These are phyloP conservation scores for Lordiphosa collinella DNA, from an alignment of 1,140 invertebrate genomes.

Conservation along the genomic window DNA sequence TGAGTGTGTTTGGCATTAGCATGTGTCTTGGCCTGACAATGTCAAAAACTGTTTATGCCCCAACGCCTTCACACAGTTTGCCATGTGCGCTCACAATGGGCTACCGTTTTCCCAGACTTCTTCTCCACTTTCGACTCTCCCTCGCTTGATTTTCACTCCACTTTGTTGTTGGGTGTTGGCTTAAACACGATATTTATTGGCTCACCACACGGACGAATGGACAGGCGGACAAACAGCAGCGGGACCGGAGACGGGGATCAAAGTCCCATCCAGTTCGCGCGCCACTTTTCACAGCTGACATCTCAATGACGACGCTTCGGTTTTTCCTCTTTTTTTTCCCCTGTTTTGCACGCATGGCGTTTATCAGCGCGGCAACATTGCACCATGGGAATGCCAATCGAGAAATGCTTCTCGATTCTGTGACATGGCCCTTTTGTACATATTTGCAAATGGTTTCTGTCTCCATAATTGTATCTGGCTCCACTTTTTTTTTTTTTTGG, in stretches of 20 bases:
- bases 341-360: neutral
- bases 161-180: slow-evolving; percentile 65
- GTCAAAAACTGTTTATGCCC: slow-evolving; percentile 74
- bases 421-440: slow-evolving; percentile 14
- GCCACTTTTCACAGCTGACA: slow-evolving; percentile 72
- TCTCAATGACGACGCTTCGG: slow-evolving; percentile 47
- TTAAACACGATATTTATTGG: slow-evolving; percentile 76
- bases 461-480: slow-evolving; percentile 66
- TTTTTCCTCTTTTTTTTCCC: slow-evolving; percentile 17
- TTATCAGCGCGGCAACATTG: slow-evolving; percentile 16
- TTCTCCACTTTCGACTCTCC: slow-evolving; percentile 1
- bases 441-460: slow-evolving; percentile 62
- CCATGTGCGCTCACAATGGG: slow-evolving; percentile 57
- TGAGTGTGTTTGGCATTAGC: slow-evolving; percentile 50
- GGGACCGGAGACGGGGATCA: neutral
- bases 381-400: slow-evolving; percentile 51
- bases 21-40: slow-evolving; percentile 73
- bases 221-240: neutral
- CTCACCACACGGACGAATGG: slow-evolving; percentile 41
- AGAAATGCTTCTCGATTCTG: slow-evolving; percentile 2
- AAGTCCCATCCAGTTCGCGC: slow-evolving; percentile 24
- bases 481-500: slow-evolving; percentile 25
- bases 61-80: slow-evolving; percentile 69
- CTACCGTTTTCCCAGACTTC: neutral
- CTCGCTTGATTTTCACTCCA: slow-evolving; percentile 34